Percentiles rank a stretch among this genome's conserved stretches.
Evolutionary conservation across 2,888 invertebrate species (phyloP).

Genomic region (Platynereis dumerilii): DNA sequence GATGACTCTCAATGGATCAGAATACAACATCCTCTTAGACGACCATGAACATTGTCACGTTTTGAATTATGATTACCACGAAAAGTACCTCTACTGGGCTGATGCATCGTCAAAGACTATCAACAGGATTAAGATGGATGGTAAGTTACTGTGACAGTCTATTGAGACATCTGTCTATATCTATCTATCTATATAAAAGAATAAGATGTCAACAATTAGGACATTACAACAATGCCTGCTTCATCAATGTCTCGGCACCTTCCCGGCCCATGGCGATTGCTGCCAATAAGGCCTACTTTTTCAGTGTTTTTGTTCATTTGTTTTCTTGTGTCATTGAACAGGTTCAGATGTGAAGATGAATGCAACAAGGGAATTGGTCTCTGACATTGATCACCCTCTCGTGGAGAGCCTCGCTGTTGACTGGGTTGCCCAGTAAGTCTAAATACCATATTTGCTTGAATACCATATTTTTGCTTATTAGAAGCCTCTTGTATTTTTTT

Average conservation of each 20-base stretch:
- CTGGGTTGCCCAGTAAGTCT: slow-evolving; percentile 78
- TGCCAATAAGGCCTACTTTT: no score
- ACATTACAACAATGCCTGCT: no score
- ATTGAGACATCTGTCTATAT: no score
- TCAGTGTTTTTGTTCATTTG: no score
- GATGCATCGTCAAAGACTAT: slow-evolving; percentile 50
- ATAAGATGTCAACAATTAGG: no score
- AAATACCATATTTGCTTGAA: no score
- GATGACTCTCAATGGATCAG: slow-evolving; percentile 86
- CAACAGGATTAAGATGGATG: slow-evolving; percentile 59
- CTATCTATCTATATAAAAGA: no score
- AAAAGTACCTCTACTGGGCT: slow-evolving; percentile 50
- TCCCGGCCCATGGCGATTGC: no score
- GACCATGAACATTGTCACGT: slow-evolving; percentile 92
- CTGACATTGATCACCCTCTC: slow-evolving; percentile 38
- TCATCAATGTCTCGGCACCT: no score
- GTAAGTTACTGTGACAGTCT: slow-evolving; percentile 48
- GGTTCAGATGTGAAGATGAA: slow-evolving; percentile 7
- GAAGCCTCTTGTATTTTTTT: no score
- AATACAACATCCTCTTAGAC: slow-evolving; percentile 84
- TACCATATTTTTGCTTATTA: no score
- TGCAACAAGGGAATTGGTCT: background rate
- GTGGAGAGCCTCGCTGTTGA: slow-evolving; percentile 57
- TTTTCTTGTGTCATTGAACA: no score
- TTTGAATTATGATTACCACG: slow-evolving; percentile 51